Percentiles rank a stretch among this genome's conserved stretches.
phyloP scores from a whole-genome alignment of 2,888 invertebrate species.

The Gerosis bhagava region DNA sequence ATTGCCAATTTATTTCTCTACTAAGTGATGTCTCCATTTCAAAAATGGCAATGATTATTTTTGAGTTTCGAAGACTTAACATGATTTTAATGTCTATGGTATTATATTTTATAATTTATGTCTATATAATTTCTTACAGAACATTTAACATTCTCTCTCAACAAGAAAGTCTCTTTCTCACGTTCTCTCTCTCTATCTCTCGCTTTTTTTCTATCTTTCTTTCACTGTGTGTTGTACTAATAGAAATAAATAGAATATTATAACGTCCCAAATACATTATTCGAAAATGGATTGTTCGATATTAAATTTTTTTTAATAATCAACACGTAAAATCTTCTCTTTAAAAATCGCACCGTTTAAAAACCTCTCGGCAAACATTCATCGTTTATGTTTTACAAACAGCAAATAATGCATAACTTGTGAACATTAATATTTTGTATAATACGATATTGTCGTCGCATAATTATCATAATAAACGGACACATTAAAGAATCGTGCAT shows the following conservation, averaged over 20 bases:
- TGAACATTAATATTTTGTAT: slow-evolving; percentile 45
- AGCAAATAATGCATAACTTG: slow-evolving; percentile 27
- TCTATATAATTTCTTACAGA: too few relatives aligned
- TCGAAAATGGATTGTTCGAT: too few relatives aligned
- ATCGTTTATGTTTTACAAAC: slow-evolving; percentile 20
- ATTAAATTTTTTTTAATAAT: too few relatives aligned
- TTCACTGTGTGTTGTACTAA: too few relatives aligned
- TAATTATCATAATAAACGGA: slow-evolving; percentile 65
- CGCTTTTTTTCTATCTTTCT: too few relatives aligned
- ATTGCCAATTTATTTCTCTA: slow-evolving; percentile 64
- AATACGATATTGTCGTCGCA: slow-evolving; percentile 62
- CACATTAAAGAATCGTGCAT: slow-evolving; percentile 66
- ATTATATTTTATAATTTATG: too few relatives aligned
- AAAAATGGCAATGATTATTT: slow-evolving; percentile 54
- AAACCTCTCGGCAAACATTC: slow-evolving; percentile 16
- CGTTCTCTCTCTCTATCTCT: too few relatives aligned
- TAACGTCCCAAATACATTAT: too few relatives aligned
- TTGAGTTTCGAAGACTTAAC: slow-evolving; percentile 36
- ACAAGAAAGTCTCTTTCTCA: too few relatives aligned
- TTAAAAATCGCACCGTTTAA: slow-evolving; percentile 5
- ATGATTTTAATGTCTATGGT: background rate
- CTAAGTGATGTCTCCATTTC: slow-evolving; percentile 45
- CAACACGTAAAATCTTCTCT: slow-evolving; percentile 8
- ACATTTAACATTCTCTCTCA: too few relatives aligned
- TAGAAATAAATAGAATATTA: too few relatives aligned